These are phyloP conservation scores for Enteromius thamalakanensis DNA, from an alignment of 2,797 vertebrate species.

Conservation along the genomic window DNA sequence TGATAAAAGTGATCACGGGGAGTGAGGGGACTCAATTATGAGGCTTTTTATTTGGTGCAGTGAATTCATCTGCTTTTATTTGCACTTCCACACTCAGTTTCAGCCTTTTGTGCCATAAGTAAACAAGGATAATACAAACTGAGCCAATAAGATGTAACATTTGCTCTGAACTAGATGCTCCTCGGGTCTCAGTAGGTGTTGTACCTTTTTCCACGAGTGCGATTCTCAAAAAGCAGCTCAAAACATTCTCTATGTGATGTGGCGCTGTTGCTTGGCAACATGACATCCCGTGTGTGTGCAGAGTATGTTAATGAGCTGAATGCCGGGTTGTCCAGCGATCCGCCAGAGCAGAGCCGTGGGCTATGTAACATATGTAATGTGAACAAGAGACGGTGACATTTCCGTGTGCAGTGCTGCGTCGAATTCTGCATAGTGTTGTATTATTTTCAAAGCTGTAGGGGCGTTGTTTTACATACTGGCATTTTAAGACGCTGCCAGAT, in stretches of 20 bases:
- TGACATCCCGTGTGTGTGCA: slow-evolving; percentile 59
- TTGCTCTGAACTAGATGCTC: slow-evolving; percentile 24
- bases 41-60: slow-evolving; percentile 16
- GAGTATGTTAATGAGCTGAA: slow-evolving; percentile 60
- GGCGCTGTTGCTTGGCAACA: slow-evolving; percentile 62
- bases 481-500: slow-evolving; percentile 35
- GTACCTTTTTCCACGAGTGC: slow-evolving; percentile 42
- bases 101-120: neutral
- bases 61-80: slow-evolving; percentile 18
- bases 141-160: slow-evolving; percentile 5
- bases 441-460: slow-evolving; percentile 33
- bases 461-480: slow-evolving; percentile 39
- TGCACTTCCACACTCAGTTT: slow-evolving; percentile 5
- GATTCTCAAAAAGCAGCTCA: slow-evolving; percentile 38
- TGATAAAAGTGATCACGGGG: slow-evolving; percentile 37
- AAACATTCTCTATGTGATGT: slow-evolving; percentile 48
- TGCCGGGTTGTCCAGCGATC: slow-evolving; percentile 40
- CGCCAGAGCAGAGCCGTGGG: slow-evolving; percentile 35
- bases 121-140: slow-evolving; percentile 18
- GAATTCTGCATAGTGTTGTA: neutral
- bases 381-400: slow-evolving; percentile 21
- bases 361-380: slow-evolving; percentile 38
- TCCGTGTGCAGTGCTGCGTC: neutral
- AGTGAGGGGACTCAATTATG: slow-evolving; percentile 30
- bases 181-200: slow-evolving; percentile 18